Percentiles rank a stretch among this genome's conserved stretches.
These are phyloP conservation scores for Toxostoma redivivum DNA, from an alignment of 2,113 vertebrate species.

Conservation along the genomic window DNA sequence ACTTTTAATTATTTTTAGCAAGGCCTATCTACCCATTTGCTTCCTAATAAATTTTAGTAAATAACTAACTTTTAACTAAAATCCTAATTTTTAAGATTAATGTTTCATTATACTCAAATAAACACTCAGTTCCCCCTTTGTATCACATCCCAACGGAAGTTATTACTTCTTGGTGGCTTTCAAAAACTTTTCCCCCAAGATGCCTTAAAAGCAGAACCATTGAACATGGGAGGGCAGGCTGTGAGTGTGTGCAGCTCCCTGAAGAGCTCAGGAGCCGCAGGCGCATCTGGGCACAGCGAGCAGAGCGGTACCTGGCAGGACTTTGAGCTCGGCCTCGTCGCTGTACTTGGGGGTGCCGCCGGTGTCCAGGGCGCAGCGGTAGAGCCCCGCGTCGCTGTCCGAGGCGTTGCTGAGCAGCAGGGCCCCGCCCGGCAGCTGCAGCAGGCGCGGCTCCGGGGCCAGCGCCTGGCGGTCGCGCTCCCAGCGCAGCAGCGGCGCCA, in stretches of 20 bases:
- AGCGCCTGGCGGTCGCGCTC: constrained; percentile 81
- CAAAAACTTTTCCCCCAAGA: fast-evolving
- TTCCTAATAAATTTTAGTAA: too few species aligned
- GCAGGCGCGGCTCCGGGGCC: constrained; percentile 63
- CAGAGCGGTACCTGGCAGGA: constrained; percentile 89
- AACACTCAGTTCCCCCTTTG: fast-evolving
- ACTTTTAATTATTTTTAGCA: too few species aligned
- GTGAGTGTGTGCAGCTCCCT: fast-evolving
- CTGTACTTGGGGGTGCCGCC: constrained; percentile 84
- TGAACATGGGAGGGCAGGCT: fast-evolving
- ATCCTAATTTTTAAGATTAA: too few species aligned
- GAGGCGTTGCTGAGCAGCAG: constrained; percentile 86
- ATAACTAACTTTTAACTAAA: too few species aligned
- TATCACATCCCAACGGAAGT: not conserved
- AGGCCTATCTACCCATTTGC: too few species aligned
- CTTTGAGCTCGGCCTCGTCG: constrained; percentile 85
- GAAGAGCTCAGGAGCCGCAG: not conserved
- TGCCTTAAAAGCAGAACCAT: not conserved
- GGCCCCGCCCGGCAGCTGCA: constrained; percentile 80
- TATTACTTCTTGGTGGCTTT: not conserved
- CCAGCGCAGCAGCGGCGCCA: constrained; percentile 86
- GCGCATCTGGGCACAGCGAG: too few species aligned
- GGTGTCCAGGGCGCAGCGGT: constrained; percentile 87
- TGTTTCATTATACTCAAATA: not conserved
- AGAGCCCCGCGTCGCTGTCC: constrained; percentile 81